A percentile compares a stretch with the other conserved stretches of the same genome.
These are phyloP conservation scores for Falco berigora DNA, from an alignment of 2,797 vertebrate genomes.

Conservation along the genomic window DNA sequence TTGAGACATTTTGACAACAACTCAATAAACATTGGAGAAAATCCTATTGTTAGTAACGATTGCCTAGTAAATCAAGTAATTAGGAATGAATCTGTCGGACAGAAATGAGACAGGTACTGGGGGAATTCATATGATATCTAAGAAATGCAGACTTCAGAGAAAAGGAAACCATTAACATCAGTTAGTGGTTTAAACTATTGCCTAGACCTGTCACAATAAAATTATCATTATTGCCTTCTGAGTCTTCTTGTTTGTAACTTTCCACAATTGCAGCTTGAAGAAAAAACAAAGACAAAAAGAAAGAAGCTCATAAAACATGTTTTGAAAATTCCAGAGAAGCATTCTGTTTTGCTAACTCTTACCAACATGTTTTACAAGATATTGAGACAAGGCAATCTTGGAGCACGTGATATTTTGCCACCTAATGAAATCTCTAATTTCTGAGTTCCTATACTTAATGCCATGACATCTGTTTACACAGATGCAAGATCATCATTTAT, in stretches of 20 bases:
- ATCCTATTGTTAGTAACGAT: neutral
- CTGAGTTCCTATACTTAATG: neutral
- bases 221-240: neutral
- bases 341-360: neutral
- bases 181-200: neutral
- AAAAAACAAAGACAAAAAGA: neutral
- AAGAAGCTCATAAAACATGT: neutral
- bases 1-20: neutral
- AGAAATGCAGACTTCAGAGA: slow-evolving; percentile 22
- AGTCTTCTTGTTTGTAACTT: neutral
- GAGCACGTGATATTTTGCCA: neutral
- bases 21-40: slow-evolving; percentile 32
- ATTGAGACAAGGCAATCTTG: neutral
- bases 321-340: neutral
- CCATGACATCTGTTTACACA: neutral
- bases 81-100: neutral
- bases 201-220: neutral
- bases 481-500: neutral
- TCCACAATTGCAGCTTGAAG: neutral
- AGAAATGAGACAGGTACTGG: neutral
- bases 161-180: neutral
- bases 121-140: neutral
- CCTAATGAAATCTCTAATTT: neutral
- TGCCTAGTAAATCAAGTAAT: neutral
- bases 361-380: neutral